A percentile compares a stretch with the other conserved stretches of the same genome.
Conservation (phyloP, 2,797 vertebrate species). For the Tadarida brasiliensis region DNA sequence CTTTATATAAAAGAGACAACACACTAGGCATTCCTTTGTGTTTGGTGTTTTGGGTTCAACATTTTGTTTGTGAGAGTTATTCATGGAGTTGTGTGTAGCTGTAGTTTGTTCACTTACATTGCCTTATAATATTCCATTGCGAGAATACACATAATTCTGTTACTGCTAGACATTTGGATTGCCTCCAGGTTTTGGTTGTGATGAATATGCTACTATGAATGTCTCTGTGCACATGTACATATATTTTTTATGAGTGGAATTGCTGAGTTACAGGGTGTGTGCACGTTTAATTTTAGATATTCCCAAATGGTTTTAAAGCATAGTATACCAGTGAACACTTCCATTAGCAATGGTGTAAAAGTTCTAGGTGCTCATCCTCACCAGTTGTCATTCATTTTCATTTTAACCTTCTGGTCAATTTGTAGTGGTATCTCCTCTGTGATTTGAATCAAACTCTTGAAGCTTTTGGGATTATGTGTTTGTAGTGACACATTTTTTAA, state of each 20-base stretch:
- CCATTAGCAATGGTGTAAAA: not conserved
- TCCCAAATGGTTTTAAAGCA: not conserved
- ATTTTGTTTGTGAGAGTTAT: not conserved
- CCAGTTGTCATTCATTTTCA: not conserved
- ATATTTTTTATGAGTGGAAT: not conserved
- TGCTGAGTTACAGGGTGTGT: not conserved
- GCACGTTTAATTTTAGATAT: not conserved
- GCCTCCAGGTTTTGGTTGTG: not conserved
- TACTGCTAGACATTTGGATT: not conserved
- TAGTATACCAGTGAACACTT: not conserved
- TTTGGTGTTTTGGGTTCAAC: not conserved
- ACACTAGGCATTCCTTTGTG: not conserved
- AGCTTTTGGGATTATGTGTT: not conserved
- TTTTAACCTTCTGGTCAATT: not conserved
- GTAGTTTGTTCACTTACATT: not conserved
- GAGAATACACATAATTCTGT: not conserved
- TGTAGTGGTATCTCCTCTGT: not conserved
- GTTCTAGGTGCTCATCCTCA: not conserved
- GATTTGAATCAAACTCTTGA: constrained; percentile 22
- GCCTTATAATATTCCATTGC: not conserved
- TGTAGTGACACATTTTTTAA: not conserved
- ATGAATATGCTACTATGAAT: not conserved
- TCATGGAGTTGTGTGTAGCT: not conserved
- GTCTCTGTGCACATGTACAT: not conserved
- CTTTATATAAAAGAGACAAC: not conserved